Percentiles rank a stretch among this genome's conserved stretches.
phyloP scores from a whole-genome alignment of 2,888 invertebrate genomes.

The Miltochrista miniata region DNA sequence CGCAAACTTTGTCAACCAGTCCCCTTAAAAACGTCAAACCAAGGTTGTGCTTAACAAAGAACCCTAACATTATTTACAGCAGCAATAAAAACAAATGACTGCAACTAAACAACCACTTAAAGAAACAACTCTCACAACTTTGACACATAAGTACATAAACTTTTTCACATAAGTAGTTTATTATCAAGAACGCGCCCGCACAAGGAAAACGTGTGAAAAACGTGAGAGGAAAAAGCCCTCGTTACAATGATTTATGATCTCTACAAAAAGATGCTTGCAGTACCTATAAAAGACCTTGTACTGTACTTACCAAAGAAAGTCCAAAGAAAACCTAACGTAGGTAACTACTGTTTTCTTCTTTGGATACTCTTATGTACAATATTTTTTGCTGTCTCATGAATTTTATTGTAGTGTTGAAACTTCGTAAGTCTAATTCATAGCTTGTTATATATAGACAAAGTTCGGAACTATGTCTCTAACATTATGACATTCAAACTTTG shows the following conservation, averaged over 20 bases:
- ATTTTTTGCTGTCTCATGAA: slow-evolving; percentile 28
- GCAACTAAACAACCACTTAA: slow-evolving; percentile 25
- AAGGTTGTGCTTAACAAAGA: not conserved
- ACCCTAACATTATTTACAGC: slow-evolving; percentile 6
- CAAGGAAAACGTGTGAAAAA: slow-evolving; percentile 70
- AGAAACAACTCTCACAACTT: slow-evolving; percentile 24
- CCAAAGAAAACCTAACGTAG: too few species aligned
- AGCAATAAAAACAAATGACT: slow-evolving; percentile 23
- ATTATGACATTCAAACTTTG: too few species aligned
- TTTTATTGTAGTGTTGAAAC: slow-evolving; percentile 19
- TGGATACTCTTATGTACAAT: slow-evolving; percentile 5
- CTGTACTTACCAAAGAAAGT: slow-evolving; percentile 53
- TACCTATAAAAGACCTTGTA: slow-evolving; percentile 48
- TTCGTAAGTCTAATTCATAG: too few species aligned
- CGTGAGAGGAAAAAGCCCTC: slow-evolving; percentile 57
- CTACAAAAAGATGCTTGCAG: slow-evolving; percentile 60
- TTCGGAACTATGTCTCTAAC: too few species aligned
- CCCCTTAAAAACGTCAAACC: not conserved
- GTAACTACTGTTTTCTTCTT: too few species aligned
- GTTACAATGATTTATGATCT: slow-evolving; percentile 75
- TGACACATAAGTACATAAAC: slow-evolving; percentile 28
- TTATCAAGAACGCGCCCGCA: slow-evolving; percentile 38
- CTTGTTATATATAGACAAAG: slow-evolving; percentile 25
- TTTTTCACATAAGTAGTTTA: slow-evolving; percentile 37
- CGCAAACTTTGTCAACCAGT: not conserved